Evolutionary conservation across 1,140 invertebrate species (phyloP).

Genomic region (Drosophila simulans): DNA sequence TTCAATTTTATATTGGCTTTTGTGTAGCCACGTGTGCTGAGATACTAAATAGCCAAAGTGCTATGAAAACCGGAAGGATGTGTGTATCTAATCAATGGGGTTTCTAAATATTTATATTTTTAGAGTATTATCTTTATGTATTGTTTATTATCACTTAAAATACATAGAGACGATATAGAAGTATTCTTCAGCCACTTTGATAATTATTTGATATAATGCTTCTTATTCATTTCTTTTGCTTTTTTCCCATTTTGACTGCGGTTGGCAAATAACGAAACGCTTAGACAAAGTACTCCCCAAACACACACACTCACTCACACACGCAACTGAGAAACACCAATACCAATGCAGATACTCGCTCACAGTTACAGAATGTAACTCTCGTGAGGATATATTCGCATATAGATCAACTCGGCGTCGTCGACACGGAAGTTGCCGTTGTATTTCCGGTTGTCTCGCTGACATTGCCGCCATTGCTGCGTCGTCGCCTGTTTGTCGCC

Average conservation of each 20-base stretch:
- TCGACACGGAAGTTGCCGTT: constrained; percentile 69
- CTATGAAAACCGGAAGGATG: too few species aligned
- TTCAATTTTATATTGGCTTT: constrained; percentile 11
- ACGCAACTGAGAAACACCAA: background rate
- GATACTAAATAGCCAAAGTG: background rate
- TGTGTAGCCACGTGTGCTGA: background rate
- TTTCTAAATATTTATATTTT: too few species aligned
- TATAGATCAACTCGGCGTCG: constrained; percentile 68
- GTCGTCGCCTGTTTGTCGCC: constrained; percentile 63
- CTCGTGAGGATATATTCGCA: constrained; percentile 39
- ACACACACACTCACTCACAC: background rate
- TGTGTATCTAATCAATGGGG: too few species aligned
- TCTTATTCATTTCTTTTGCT: too few species aligned
- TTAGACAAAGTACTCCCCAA: constrained; percentile 39
- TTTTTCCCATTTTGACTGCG: too few species aligned
- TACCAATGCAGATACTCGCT: constrained; percentile 2
- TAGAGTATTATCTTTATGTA: too few species aligned
- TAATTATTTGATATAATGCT: too few species aligned
- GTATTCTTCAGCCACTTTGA: too few species aligned
- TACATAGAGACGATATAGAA: too few species aligned
- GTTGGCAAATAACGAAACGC: constrained; percentile 48
- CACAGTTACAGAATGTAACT: constrained; percentile 8
- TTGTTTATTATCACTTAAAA: too few species aligned
- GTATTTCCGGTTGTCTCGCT: constrained; percentile 70
- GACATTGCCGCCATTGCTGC: constrained; percentile 46